phyloP scores from a whole-genome alignment of 2,113 vertebrate species.

The Oenanthe oenanthe region DNA sequence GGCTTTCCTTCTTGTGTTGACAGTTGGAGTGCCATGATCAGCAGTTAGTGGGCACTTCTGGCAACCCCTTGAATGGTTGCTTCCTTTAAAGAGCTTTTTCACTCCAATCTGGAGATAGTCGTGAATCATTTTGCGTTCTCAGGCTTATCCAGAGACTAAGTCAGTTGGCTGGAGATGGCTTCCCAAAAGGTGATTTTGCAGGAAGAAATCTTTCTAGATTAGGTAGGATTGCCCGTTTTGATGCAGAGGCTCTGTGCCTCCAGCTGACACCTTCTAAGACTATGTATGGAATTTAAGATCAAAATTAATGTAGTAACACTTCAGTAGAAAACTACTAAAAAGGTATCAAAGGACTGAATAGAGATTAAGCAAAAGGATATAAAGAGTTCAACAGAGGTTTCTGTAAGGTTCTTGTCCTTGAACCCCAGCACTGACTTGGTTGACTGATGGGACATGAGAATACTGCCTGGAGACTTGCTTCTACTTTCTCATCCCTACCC shows the following conservation, averaged over 20 bases:
- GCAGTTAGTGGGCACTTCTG: neutral
- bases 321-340: neutral
- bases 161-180: neutral
- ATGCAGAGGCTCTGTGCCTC: neutral
- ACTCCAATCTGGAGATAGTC: neutral
- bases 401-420: neutral
- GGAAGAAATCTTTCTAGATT: neutral
- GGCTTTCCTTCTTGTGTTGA: neutral
- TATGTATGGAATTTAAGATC: neutral
- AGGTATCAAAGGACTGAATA: neutral
- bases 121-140: neutral
- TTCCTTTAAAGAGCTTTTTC: neutral
- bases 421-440: neutral
- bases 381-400: neutral
- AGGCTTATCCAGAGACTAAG: neutral
- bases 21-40: neutral
- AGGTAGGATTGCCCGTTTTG: neutral
- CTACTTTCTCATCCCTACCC: neutral
- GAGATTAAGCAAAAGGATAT: neutral
- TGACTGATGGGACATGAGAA: neutral
- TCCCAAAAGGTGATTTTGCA: neutral
- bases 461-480: neutral
- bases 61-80: neutral
- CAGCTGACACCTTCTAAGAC: neutral
- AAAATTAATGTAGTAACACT: neutral